Percentiles rank a stretch among this genome's conserved stretches.
phyloP scores from a whole-genome alignment of 1,140 invertebrate genomes.

The Hydropsyche tenuis region DNA sequence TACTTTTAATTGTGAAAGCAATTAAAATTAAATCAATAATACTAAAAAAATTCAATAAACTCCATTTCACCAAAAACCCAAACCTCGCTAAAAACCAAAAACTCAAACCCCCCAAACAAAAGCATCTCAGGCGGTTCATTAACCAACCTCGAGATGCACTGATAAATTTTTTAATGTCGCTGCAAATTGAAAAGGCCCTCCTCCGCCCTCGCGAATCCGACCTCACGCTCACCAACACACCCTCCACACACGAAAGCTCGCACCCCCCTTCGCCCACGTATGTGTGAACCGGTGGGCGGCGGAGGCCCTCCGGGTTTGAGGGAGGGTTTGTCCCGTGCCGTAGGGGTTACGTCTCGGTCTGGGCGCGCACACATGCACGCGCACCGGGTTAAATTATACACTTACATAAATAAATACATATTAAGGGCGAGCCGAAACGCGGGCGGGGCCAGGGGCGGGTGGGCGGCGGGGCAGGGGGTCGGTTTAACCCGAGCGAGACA shows the following conservation, averaged over 20 bases:
- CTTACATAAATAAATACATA: conserved; percentile 51
- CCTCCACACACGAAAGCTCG: background rate
- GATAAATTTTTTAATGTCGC: conserved; percentile 21
- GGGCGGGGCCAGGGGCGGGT: background rate
- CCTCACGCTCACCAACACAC: background rate
- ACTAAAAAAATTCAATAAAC: no score
- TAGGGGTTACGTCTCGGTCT: conserved; percentile 4
- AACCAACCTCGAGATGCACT: no score
- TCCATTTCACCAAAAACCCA: no score
- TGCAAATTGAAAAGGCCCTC: conserved; percentile 28
- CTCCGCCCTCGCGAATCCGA: background rate
- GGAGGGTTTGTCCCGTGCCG: background rate
- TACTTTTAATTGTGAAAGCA: no score
- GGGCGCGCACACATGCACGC: conserved; percentile 15
- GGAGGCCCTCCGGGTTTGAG: background rate
- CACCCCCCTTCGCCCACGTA: background rate
- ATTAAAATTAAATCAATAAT: no score
- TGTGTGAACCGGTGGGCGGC: background rate
- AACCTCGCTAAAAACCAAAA: no score
- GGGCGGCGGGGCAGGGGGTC: conserved; percentile 41
- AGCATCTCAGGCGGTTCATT: no score
- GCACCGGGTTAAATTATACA: conserved; percentile 45
- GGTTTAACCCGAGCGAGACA: conserved; percentile 47
- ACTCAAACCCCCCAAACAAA: no score
- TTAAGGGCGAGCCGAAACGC: conserved; percentile 43